phyloP scores from a whole-genome alignment of 2,888 invertebrate species.

The Heliothis peltigera region DNA sequence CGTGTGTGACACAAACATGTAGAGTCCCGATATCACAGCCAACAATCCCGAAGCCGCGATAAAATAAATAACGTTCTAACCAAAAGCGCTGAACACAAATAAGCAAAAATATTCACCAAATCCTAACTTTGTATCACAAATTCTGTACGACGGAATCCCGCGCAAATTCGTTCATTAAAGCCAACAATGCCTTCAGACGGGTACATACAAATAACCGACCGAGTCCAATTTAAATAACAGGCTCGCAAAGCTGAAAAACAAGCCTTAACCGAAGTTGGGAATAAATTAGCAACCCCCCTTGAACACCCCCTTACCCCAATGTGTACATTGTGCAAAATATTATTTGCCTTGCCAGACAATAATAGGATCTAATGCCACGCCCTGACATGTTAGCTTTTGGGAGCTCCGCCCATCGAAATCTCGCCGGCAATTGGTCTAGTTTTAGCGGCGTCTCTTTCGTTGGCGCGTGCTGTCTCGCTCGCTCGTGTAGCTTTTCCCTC shows the following conservation, averaged over 20 bases:
- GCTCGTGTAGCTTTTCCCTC: slow-evolving; percentile 85
- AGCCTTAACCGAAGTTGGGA: slow-evolving; percentile 90
- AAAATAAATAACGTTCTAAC: slow-evolving; percentile 64
- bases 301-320: slow-evolving; percentile 86
- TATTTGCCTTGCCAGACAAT: slow-evolving; percentile 92
- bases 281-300: slow-evolving; percentile 88
- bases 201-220: slow-evolving; percentile 87
- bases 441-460: slow-evolving; percentile 68
- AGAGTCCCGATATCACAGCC: slow-evolving; percentile 2
- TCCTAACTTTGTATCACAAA: slow-evolving; percentile 63
- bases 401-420: slow-evolving; percentile 78
- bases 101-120: slow-evolving; percentile 67
- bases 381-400: slow-evolving; percentile 90
- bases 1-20: background rate
- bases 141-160: slow-evolving; percentile 59
- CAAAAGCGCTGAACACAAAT: slow-evolving; percentile 63
- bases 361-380: slow-evolving; percentile 89
- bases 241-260: slow-evolving; percentile 90
- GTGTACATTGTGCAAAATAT: slow-evolving; percentile 93
- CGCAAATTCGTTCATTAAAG: slow-evolving; percentile 86
- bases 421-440: slow-evolving; percentile 76
- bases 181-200: slow-evolving; percentile 81
- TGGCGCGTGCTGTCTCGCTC: slow-evolving; percentile 65
- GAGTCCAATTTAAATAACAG: slow-evolving; percentile 90
- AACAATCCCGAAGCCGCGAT: slow-evolving; percentile 50